phyloP scores from a whole-genome alignment of 2,113 vertebrate species.

The Heterotis niloticus region DNA sequence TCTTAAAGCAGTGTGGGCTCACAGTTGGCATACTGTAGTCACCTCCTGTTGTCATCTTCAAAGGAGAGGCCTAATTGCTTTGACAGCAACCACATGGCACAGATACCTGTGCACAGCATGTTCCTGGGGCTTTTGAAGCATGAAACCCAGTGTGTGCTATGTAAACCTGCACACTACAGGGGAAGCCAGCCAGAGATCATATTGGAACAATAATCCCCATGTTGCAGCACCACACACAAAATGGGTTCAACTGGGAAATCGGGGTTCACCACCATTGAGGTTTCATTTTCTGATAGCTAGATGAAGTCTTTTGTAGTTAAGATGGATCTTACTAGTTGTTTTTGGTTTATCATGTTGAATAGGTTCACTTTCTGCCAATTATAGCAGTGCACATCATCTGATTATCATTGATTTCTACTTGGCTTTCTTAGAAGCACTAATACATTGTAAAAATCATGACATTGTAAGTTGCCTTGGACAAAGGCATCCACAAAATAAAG shows the following conservation, averaged over 20 bases:
- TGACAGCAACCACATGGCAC: neutral
- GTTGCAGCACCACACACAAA: neutral
- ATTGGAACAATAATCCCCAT: neutral
- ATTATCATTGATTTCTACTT: too few species aligned
- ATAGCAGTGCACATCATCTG: too few species aligned
- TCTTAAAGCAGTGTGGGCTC: neutral
- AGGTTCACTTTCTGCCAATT: too few species aligned
- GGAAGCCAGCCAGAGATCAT: neutral
- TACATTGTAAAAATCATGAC: too few species aligned
- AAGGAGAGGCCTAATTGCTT: neutral
- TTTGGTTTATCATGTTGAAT: too few species aligned
- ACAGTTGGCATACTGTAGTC: neutral
- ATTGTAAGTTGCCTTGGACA: too few species aligned
- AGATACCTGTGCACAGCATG: neutral
- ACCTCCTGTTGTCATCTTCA: neutral
- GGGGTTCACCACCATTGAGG: too few species aligned
- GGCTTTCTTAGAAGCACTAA: too few species aligned
- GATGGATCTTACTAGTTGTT: too few species aligned
- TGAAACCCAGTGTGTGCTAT: neutral
- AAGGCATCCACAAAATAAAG: too few species aligned
- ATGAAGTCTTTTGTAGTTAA: too few species aligned
- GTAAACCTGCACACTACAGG: neutral
- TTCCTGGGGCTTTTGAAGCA: neutral
- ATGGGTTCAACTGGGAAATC: constrained; percentile 2
- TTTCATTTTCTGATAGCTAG: too few species aligned